A percentile compares a stretch with the other conserved stretches of the same genome.
Evolutionary conservation across 2,888 invertebrate species (phyloP).

Genomic region (Eilema caniola): DNA sequence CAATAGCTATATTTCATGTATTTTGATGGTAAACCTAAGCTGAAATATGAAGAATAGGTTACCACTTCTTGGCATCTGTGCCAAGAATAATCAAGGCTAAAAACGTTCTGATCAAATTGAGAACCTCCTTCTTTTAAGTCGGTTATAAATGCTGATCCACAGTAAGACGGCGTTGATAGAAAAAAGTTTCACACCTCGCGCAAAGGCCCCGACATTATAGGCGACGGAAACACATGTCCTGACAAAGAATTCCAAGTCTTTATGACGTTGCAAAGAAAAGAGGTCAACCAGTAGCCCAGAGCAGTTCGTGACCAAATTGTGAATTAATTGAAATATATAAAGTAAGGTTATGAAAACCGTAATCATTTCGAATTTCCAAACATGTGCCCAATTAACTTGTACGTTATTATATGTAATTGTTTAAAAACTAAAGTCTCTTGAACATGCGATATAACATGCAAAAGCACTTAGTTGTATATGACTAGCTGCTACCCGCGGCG

Average conservation of each 20-base stretch:
- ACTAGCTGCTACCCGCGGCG: no score
- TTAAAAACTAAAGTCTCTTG: not conserved
- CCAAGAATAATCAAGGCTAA: no score
- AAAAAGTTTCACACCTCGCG: no score
- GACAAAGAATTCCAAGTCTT: not conserved
- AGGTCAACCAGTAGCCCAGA: not conserved
- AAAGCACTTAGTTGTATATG: not conserved
- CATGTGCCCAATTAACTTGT: not conserved
- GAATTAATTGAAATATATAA: not conserved
- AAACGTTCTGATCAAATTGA: no score
- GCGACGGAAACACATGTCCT: not conserved
- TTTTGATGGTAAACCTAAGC: no score
- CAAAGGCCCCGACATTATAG: not conserved
- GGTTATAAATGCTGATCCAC: no score
- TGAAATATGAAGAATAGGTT: no score
- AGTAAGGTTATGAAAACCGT: not conserved
- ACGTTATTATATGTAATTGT: not conserved
- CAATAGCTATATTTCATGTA: no score
- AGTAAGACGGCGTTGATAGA: no score
- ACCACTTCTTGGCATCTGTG: no score
- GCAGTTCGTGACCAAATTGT: not conserved
- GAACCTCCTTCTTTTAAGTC: no score
- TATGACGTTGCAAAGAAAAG: not conserved
- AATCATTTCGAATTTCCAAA: not conserved
- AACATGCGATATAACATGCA: not conserved